phyloP scores from a whole-genome alignment of 2,888 invertebrate species.

The Machimus rusticus region DNA sequence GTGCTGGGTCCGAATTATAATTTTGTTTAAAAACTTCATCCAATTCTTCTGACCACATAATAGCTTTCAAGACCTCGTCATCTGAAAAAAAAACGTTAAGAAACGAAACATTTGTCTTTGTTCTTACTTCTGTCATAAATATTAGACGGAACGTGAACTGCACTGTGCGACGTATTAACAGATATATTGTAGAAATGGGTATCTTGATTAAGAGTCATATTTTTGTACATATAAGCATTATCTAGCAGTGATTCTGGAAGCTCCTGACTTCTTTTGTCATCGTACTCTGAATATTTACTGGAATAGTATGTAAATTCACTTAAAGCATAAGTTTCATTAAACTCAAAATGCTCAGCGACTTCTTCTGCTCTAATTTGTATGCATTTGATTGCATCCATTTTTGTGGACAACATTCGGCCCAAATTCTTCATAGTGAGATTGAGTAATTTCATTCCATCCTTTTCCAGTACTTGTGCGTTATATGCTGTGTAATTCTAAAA shows the following conservation, averaged over 20 bases:
- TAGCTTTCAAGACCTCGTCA: constrained; percentile 73
- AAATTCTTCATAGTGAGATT: constrained; percentile 82
- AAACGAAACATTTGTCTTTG: background rate
- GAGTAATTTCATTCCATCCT: constrained; percentile 81
- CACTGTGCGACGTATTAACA: constrained; percentile 80
- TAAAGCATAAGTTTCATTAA: constrained; percentile 60
- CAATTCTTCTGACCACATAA: constrained; percentile 88
- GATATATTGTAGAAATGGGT: constrained; percentile 86
- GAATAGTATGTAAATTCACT: constrained; percentile 73
- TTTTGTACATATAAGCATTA: constrained; percentile 64
- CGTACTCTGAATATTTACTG: constrained; percentile 76
- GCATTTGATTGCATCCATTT: constrained; percentile 89
- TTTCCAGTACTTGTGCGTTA: constrained; percentile 80
- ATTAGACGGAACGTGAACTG: constrained; percentile 94
- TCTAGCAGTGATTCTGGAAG: constrained; percentile 55
- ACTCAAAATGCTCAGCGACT: constrained; percentile 70
- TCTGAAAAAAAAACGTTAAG: constrained; percentile 56
- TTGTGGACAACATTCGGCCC: constrained; percentile 83
- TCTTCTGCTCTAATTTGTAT: constrained; percentile 79
- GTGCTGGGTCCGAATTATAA: constrained; percentile 84
- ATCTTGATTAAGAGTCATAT: constrained; percentile 71
- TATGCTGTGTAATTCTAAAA: constrained; percentile 78
- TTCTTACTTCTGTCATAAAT: constrained; percentile 80
- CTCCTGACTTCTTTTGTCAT: constrained; percentile 56
- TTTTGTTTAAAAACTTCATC: constrained; percentile 86